Percentiles rank a stretch among this genome's conserved stretches.
Evolutionary conservation across 2,888 invertebrate species (phyloP).

Genomic region (Opisthograptis luteolata): DNA sequence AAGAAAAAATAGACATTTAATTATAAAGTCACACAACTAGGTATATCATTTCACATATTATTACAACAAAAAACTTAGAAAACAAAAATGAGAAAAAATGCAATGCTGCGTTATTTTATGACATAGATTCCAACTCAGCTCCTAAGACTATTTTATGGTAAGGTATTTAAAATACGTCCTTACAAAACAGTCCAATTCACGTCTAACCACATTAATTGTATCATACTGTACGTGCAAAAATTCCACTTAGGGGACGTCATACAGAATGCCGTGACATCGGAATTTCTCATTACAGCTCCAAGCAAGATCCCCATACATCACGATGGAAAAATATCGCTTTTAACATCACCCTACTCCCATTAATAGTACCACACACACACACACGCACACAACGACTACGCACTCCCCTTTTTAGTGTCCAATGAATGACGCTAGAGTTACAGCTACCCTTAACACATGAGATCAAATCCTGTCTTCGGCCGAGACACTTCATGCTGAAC

Average conservation of each 20-base stretch:
- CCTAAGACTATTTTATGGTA: no score
- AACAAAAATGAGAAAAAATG: no score
- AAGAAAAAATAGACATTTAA: no score
- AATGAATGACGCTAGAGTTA: not conserved
- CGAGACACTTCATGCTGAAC: no score
- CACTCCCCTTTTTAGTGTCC: constrained; percentile 28
- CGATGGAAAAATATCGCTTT: constrained; percentile 78
- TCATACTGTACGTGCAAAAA: constrained; percentile 57
- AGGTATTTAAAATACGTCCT: not conserved
- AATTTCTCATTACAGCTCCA: constrained; percentile 80
- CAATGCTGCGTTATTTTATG: no score
- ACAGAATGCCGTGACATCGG: constrained; percentile 78
- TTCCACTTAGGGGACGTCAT: constrained; percentile 55
- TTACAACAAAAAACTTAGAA: no score
- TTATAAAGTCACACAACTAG: no score
- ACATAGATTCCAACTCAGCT: no score
- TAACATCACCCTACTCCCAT: constrained; percentile 68
- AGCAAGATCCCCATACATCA: constrained; percentile 78
- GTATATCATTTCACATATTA: no score
- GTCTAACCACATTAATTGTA: constrained; percentile 46
- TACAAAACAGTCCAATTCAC: constrained; percentile 4
- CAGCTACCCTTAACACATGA: not conserved
- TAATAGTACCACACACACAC: constrained; percentile 60
- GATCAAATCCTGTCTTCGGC: no score
- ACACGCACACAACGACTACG: constrained; percentile 38